phyloP scores from a whole-genome alignment of 1,140 invertebrate species.

The Schlechtendalia chinensis region DNA sequence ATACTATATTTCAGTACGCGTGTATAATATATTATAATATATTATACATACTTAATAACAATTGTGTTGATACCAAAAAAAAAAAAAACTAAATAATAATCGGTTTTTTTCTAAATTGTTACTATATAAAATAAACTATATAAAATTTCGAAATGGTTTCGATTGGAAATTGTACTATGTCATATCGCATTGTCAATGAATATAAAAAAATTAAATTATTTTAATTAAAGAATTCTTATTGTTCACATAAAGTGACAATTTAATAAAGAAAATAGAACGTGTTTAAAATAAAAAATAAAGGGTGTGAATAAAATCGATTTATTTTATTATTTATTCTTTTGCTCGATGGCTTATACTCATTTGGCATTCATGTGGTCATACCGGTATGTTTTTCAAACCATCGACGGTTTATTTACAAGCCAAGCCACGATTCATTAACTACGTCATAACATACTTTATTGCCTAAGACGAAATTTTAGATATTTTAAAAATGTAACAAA shows the following conservation, averaged over 20 bases:
- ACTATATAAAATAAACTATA: not conserved
- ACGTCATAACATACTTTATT: conserved; percentile 19
- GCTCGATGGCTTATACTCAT: conserved; percentile 5
- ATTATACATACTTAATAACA: no score
- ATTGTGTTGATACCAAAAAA: no score
- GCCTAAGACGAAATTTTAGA: not conserved
- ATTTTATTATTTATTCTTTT: conserved; percentile 2
- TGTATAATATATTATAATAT: no score
- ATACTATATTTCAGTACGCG: no score
- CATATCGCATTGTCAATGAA: not conserved
- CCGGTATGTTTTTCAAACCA: not conserved
- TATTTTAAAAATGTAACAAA: not conserved
- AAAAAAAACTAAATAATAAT: no score
- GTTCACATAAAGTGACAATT: not conserved
- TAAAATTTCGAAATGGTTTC: no score
- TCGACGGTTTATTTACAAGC: conserved; percentile 1
- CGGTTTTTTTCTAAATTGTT: not conserved
- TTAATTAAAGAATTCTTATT: not conserved
- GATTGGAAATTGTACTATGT: not conserved
- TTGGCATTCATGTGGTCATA: conserved; percentile 12
- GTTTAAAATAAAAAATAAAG: conserved; percentile 8
- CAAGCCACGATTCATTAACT: conserved; percentile 24
- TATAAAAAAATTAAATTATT: not conserved
- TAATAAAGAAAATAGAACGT: conserved; percentile 17
- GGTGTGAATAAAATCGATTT: conserved; percentile 11